Evolutionary conservation across 2,113 vertebrate genomes (phyloP), one percentile per base, ranked within the genome.

Genomic region (Thomomys bottae): DNA sequence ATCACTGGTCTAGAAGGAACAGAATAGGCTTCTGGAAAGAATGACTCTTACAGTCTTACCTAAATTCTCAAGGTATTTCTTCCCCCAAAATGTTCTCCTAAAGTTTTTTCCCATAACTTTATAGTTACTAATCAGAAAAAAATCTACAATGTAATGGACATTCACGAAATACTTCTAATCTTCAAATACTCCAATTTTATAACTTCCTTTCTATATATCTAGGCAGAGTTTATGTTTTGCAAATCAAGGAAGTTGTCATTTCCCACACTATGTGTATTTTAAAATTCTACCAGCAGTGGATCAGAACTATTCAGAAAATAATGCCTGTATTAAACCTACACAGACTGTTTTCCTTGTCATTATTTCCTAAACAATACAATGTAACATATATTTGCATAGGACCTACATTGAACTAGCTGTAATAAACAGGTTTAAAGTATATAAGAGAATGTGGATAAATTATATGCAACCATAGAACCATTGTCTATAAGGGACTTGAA

Each of bases 101-200:
- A 21, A 93, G 68, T 36, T 40, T 93, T 84, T 63, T 17, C 72
- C 70, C 21, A 21, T 36, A 84, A 79, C 76, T 90, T 83, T 95
- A 40, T 32, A 82, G 82, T 87, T 93, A 72, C 24, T 71, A 54
- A 57, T 84, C 45, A 63, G n/a, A 63, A 95, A 85, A 87, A 54
- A 94, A 76, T 85, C 38, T 88, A 73, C 85, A 91, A 57, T 83
- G 70, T 42, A 88, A 45, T 40, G 90, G 42, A 92, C n/a, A 61
- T 64, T 84, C 87, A 42, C 79, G 67, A 73, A 54, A 94, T 54
- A 61, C 66, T 87, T 68, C 73, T 0, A 72, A 57, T 68, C 20
- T 79, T 89, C 36, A 57, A 57, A 68, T 32, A 88, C 67, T 85
- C 11, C 6, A 40, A 15, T 67, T 89, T 73, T 86, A n/a, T 87